Percentiles rank a stretch among this genome's conserved stretches.
Evolutionary conservation across 1,140 invertebrate species (phyloP).

Genomic region (Drosophila bocki): DNA sequence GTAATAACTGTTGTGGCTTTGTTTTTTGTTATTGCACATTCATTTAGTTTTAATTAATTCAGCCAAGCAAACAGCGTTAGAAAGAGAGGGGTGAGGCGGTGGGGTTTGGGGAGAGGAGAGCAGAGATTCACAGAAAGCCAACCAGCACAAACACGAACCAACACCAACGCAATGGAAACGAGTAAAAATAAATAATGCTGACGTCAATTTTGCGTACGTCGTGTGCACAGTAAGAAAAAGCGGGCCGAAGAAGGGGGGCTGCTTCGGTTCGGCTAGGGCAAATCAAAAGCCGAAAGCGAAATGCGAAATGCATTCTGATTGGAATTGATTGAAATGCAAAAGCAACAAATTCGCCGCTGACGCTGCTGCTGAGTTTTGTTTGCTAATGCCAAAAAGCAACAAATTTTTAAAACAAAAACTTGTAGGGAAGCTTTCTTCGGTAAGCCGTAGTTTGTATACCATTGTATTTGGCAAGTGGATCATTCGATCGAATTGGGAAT

Average conservation of each 20-base stretch:
- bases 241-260: background rate
- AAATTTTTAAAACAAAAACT: slow-evolving; percentile 2
- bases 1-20: slow-evolving; percentile 59
- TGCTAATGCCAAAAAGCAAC: slow-evolving; percentile 39
- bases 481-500: background rate
- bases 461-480: background rate
- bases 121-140: slow-evolving; percentile 28
- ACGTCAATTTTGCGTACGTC: slow-evolving; percentile 85
- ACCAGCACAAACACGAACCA: slow-evolving; percentile 25
- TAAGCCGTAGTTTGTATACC: background rate
- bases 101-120: background rate
- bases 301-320: slow-evolving; percentile 66
- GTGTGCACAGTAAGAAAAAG: slow-evolving; percentile 26
- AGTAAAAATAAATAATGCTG: slow-evolving; percentile 80
- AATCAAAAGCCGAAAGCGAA: slow-evolving; percentile 53
- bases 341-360: slow-evolving; percentile 33
- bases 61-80: slow-evolving; percentile 53
- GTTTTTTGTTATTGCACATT: slow-evolving; percentile 61
- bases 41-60: slow-evolving; percentile 80
- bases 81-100: background rate
- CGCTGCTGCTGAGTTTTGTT: slow-evolving; percentile 7
- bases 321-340: slow-evolving; percentile 77
- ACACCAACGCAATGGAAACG: slow-evolving; percentile 56
- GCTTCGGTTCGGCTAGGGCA: slow-evolving; percentile 12
- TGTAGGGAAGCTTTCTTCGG: background rate